Evolutionary conservation across 2,797 vertebrate genomes (phyloP).

Genomic region (Aselliscus stoliczkanus): DNA sequence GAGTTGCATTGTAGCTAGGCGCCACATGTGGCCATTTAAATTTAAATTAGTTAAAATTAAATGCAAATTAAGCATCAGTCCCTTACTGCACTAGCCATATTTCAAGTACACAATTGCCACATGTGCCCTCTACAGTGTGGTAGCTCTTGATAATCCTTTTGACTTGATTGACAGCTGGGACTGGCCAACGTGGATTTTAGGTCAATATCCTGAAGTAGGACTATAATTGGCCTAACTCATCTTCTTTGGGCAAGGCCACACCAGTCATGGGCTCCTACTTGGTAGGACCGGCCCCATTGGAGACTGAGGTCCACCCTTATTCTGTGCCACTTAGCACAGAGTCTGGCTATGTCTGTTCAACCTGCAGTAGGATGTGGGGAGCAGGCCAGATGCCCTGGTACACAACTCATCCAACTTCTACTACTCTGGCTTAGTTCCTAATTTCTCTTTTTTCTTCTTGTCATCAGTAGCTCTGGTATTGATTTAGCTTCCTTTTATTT

Average conservation of each 20-base stretch:
- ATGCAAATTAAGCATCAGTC: not conserved
- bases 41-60: not conserved
- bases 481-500: not conserved
- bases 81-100: not conserved
- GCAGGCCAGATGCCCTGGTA: not conserved
- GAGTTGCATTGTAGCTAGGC: not conserved
- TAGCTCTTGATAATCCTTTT: not conserved
- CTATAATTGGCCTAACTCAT: not conserved
- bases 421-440: not conserved
- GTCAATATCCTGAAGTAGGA: not conserved
- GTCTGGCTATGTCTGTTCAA: not conserved
- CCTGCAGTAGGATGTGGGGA: not conserved
- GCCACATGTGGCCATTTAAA: not conserved
- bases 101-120: not conserved
- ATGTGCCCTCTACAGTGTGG: not conserved
- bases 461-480: not conserved
- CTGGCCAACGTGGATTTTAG: not conserved
- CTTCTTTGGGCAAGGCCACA: not conserved
- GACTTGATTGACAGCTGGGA: not conserved
- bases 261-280: not conserved
- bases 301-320: not conserved
- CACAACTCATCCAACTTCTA: not conserved
- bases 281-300: not conserved
- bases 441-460: not conserved
- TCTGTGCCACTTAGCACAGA: not conserved